Evolutionary conservation across 1,140 invertebrate genomes (phyloP), one percentile per base, ranked within the genome.

Genomic region (Caenorhabditis inopinata): DNA sequence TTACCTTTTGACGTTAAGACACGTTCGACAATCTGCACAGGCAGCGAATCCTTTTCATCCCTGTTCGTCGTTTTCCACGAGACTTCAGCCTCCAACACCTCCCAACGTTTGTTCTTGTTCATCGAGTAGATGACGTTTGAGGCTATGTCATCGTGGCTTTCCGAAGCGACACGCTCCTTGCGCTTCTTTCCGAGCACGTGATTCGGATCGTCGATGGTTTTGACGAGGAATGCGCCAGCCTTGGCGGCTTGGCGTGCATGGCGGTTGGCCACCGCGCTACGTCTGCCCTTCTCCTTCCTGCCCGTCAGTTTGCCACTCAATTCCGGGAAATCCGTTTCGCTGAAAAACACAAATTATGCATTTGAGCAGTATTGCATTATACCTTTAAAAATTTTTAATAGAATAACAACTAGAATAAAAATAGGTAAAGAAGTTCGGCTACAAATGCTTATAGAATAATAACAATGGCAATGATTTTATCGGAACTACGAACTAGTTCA

Each of bases 101-200:
- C 73, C 78, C 78, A 79, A 74, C 78, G 78, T 42, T 79, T 79
- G 32, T 79, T 79, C 62, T 47, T 74, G 29, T 79, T 79, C 78
- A 79, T 58, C 23, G 78, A 79, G 78, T 79, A 79, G 45, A 58
- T 23, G 29, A 79, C 78, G 68, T 79, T 51, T 11, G 58, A 58
- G 27, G 12, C 51, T 18, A 79, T 79, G 78, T 45, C 58, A 45
- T 79, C 78, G 45, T 58, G 46, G 78, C 78, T 68, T 18, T 58
- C 58, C 68, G 78, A 79, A 62, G 48, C 62, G 25, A 79, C 35
- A 18, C 73, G 53, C 35, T 58, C 78, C 78, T 79, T 79, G 62
- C 78, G 78, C 12, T 58, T 58, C 78, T 79, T 79, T 74, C 78
- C 78, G 29, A 79, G 78, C 32, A 79, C 78, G 58, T 79, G 53